Conservation (phyloP, 1,140 invertebrate species). For the Drosophila sulfurigaster region DNA sequence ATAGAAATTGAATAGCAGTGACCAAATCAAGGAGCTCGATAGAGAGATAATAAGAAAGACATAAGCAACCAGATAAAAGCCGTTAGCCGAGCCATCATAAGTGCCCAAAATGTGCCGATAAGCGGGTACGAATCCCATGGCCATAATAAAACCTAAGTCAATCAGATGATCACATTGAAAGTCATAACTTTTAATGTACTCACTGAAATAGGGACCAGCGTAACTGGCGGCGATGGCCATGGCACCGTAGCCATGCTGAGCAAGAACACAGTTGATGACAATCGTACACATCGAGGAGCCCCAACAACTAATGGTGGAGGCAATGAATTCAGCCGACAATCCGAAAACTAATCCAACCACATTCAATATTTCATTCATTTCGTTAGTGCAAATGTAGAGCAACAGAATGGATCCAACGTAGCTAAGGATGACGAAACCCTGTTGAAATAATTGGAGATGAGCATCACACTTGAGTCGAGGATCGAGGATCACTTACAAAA, state of each 20-base stretch:
- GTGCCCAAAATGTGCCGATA: neutral
- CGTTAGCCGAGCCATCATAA: neutral
- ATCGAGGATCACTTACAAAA: conserved; percentile 28
- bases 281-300: conserved; percentile 12
- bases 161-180: too few species aligned
- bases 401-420: neutral
- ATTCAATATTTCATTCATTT: conserved; percentile 16
- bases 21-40: neutral
- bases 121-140: neutral
- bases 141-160: conserved; percentile 8
- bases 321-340: conserved; percentile 4
- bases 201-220: conserved; percentile 22
- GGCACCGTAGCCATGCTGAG: conserved; percentile 7
- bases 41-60: conserved; percentile 22
- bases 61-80: conserved; percentile 1
- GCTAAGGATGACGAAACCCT: conserved; percentile 6
- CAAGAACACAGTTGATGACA: conserved; percentile 18
- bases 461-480: neutral
- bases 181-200: neutral
- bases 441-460: neutral
- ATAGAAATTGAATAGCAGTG: conserved; percentile 9
- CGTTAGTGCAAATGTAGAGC: neutral
- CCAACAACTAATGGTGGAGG: conserved; percentile 12
- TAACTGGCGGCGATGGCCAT: conserved; percentile 25
- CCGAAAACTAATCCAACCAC: neutral